Conservation (phyloP, 2,113 vertebrate species). For the Pyrgilauda ruficollis region DNA sequence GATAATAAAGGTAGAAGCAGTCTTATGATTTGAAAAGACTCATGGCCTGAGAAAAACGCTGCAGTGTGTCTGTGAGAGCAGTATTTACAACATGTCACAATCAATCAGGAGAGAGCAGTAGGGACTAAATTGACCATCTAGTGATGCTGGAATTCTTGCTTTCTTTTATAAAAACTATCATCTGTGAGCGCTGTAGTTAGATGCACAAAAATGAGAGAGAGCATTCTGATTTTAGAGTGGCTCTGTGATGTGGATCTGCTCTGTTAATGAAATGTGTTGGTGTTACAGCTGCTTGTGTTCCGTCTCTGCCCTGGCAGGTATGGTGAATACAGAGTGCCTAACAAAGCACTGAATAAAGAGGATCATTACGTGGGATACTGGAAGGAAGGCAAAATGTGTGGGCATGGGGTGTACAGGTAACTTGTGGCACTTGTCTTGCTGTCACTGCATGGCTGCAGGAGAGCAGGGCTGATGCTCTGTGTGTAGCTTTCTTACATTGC, state of each 20-base stretch:
- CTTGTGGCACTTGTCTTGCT: neutral
- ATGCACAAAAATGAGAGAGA: neutral
- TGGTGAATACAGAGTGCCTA: slow-evolving; percentile 87
- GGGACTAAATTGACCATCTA: neutral
- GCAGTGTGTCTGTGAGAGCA: neutral
- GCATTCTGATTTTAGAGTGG: neutral
- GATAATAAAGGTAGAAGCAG: neutral
- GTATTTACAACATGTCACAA: neutral
- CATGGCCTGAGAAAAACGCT: neutral
- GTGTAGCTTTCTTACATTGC: neutral
- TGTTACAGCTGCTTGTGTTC: neutral
- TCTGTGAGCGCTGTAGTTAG: neutral
- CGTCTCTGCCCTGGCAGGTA: slow-evolving; percentile 73
- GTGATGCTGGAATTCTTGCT: neutral
- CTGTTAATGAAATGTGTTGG: neutral
- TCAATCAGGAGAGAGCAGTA: neutral
- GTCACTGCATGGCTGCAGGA: neutral
- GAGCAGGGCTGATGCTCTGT: neutral
- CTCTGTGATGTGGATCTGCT: neutral
- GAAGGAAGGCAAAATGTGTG: slow-evolving; percentile 96
- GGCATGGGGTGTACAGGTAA: slow-evolving; percentile 90
- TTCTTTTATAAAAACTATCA: neutral
- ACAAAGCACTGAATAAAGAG: slow-evolving; percentile 84
- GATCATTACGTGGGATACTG: slow-evolving; percentile 92
- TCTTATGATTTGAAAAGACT: neutral